Conservation (phyloP, 2,113 vertebrate species). For the Cyanocitta stelleri region DNA sequence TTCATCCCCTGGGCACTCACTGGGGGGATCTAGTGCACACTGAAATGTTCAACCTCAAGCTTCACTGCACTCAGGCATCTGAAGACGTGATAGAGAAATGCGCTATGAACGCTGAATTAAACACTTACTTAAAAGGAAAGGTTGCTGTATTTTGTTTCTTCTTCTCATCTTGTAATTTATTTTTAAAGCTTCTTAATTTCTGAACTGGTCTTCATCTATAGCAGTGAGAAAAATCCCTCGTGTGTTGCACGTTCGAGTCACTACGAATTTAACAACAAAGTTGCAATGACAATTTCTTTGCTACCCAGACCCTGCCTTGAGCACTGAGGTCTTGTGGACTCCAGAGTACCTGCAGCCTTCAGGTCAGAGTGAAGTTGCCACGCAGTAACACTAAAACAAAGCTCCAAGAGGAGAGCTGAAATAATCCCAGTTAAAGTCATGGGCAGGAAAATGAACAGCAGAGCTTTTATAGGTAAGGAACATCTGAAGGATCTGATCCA, state of each 20-base stretch:
- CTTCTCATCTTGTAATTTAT: neutral
- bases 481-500: neutral
- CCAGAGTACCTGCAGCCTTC: neutral
- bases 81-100: neutral
- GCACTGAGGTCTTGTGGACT: neutral
- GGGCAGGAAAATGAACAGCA: neutral
- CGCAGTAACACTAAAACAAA: neutral
- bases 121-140: neutral
- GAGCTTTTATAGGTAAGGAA: neutral
- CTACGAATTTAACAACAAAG: neutral
- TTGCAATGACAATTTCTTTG: neutral
- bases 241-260: fast-evolving
- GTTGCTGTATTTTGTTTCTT: neutral
- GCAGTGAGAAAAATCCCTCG: neutral
- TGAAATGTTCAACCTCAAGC: neutral
- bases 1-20: neutral
- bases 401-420: neutral
- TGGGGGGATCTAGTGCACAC: neutral
- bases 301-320: neutral
- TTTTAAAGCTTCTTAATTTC: neutral
- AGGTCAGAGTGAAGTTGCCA: neutral
- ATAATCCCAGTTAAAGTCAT: neutral
- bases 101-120: fast-evolving
- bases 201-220: neutral
- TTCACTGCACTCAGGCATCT: neutral